phyloP scores from a whole-genome alignment of 2,888 invertebrate genomes.

The Trichogramma evanescens region DNA sequence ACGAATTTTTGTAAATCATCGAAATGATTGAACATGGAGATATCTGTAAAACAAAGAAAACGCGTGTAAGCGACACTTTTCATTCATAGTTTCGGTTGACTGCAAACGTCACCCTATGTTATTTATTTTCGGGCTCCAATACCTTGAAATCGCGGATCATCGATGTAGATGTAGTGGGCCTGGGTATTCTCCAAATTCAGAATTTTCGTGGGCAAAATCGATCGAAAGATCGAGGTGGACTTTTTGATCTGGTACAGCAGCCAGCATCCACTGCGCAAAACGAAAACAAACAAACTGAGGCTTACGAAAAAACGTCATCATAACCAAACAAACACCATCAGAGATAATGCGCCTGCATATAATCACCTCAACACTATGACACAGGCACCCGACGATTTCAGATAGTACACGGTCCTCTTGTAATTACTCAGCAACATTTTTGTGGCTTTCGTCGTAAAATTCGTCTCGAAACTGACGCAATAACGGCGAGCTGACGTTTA shows the following conservation, averaged over 20 bases:
- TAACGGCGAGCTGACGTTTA: no score
- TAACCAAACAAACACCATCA: neutral
- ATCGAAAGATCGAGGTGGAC: constrained; percentile 40
- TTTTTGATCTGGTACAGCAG: constrained; percentile 39
- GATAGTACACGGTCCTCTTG: constrained; percentile 30
- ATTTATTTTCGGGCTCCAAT: neutral
- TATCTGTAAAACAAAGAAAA: constrained; percentile 27
- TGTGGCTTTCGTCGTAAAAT: neutral
- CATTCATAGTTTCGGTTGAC: neutral
- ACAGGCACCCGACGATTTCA: constrained; percentile 38
- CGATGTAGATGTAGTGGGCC: constrained; percentile 53
- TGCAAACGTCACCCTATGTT: neutral
- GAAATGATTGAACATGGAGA: constrained; percentile 29
- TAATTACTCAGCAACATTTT: constrained; percentile 12
- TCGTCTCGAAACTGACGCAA: no score
- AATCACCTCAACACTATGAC: constrained; percentile 36
- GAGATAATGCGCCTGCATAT: constrained; percentile 5
- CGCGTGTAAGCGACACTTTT: neutral
- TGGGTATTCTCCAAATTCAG: constrained; percentile 42
- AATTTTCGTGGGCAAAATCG: constrained; percentile 44
- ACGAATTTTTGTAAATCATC: constrained; percentile 28
- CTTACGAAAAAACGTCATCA: neutral
- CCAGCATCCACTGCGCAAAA: constrained; percentile 36
- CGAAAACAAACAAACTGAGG: constrained; percentile 5
- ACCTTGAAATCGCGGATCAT: constrained; percentile 48